Conservation (phyloP, 2,113 vertebrate species). For the Carettochelys insculpta region DNA sequence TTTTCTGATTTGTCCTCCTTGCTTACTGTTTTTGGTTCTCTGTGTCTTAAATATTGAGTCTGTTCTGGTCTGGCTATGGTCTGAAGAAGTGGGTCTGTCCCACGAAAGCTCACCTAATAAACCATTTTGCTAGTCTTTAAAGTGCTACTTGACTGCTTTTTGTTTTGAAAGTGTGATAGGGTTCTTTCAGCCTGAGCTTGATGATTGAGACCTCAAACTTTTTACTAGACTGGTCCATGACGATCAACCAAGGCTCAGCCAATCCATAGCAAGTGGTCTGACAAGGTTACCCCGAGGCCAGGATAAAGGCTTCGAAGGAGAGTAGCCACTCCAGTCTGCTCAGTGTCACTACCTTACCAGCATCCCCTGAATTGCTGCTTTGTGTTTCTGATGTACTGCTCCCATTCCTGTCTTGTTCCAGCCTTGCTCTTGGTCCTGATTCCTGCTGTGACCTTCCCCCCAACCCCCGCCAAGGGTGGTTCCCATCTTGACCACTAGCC, state of each 20-base stretch:
- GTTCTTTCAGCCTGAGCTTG: background rate
- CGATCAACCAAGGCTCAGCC: background rate
- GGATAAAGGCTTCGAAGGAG: background rate
- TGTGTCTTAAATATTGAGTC: too few species aligned
- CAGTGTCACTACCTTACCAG: background rate
- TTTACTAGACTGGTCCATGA: background rate
- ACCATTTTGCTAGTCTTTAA: too few species aligned
- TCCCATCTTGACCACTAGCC: background rate
- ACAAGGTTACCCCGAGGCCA: background rate
- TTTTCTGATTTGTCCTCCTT: too few species aligned
- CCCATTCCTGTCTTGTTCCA: background rate
- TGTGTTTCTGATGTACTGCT: background rate
- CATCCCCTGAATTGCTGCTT: background rate
- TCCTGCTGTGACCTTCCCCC: background rate
- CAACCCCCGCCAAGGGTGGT: too few species aligned
- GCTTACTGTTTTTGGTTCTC: too few species aligned
- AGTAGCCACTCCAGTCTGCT: background rate
- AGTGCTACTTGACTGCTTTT: too few species aligned
- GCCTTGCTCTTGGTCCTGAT: background rate
- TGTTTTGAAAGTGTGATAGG: too few species aligned
- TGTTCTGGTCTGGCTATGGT: too few species aligned
- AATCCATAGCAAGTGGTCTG: background rate
- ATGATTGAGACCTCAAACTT: background rate
- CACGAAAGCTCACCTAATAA: too few species aligned
- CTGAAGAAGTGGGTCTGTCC: too few species aligned